A percentile compares a stretch with the other conserved stretches of the same genome.
Evolutionary conservation across 2,888 invertebrate species (phyloP).

Genomic region (Acanthosepion pharaonis): DNA sequence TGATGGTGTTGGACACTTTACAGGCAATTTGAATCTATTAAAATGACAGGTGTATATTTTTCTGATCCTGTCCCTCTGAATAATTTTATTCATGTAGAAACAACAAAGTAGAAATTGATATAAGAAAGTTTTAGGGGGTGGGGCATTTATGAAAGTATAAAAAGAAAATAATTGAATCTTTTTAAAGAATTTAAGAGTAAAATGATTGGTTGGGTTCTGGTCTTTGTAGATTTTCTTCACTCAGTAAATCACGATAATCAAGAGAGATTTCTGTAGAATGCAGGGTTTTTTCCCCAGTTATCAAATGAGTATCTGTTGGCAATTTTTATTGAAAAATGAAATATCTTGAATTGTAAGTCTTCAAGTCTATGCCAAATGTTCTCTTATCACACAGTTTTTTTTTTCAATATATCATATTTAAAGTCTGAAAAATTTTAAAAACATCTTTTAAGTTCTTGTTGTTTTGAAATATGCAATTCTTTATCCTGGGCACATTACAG

Average conservation of each 20-base stretch:
- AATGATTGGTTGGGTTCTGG: neutral
- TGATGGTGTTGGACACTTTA: neutral
- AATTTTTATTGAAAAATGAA: neutral
- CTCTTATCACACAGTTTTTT: neutral
- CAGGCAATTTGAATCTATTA: neutral
- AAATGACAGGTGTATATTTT: neutral
- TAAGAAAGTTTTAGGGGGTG: no score
- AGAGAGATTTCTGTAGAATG: neutral
- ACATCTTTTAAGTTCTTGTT: neutral
- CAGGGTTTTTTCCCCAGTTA: neutral
- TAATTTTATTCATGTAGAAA: neutral
- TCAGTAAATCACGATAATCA: neutral
- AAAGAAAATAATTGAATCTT: neutral
- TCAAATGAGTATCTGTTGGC: neutral
- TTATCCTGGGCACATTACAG: no score
- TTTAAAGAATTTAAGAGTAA: neutral
- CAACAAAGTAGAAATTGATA: no score
- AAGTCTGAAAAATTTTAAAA: no score
- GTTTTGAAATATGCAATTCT: neutral
- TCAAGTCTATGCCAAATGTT: neutral
- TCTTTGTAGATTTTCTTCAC: neutral
- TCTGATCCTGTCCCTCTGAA: neutral
- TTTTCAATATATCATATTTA: no score
- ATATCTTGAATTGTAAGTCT: no score
- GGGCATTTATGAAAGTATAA: neutral